Evolutionary conservation across 2,888 invertebrate species (phyloP).

Genomic region (Pelosia muscerda): DNA sequence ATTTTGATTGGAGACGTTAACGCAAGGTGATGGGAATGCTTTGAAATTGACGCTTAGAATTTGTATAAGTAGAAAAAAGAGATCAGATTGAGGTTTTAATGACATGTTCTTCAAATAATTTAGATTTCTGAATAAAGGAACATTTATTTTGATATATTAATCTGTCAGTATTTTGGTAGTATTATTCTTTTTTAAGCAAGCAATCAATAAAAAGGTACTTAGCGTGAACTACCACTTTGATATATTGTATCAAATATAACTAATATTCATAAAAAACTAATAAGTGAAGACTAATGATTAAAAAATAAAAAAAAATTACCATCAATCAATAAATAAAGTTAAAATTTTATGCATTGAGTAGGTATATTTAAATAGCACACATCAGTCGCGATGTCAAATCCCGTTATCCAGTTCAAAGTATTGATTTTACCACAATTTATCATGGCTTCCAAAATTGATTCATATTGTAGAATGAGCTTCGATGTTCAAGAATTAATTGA

Average conservation of each 20-base stretch:
- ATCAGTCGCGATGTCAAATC: background rate
- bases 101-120: background rate
- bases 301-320: too few relatives aligned
- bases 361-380: too few relatives aligned
- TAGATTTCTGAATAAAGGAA: too few relatives aligned
- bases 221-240: too few relatives aligned
- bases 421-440: background rate
- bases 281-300: too few relatives aligned
- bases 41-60: background rate
- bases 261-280: too few relatives aligned
- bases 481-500: background rate
- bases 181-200: too few relatives aligned
- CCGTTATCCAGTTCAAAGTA: background rate
- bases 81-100: background rate
- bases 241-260: too few relatives aligned
- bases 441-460: background rate
- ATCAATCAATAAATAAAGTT: too few relatives aligned
- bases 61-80: background rate
- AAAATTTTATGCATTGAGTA: background rate
- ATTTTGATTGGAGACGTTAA: conserved; percentile 20
- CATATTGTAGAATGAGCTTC: background rate
- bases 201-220: too few relatives aligned
- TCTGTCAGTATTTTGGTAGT: too few relatives aligned
- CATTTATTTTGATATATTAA: too few relatives aligned
- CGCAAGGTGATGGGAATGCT: conserved; percentile 7